phyloP scores from a whole-genome alignment of 1,140 invertebrate genomes.

The Whitmania pigra region DNA sequence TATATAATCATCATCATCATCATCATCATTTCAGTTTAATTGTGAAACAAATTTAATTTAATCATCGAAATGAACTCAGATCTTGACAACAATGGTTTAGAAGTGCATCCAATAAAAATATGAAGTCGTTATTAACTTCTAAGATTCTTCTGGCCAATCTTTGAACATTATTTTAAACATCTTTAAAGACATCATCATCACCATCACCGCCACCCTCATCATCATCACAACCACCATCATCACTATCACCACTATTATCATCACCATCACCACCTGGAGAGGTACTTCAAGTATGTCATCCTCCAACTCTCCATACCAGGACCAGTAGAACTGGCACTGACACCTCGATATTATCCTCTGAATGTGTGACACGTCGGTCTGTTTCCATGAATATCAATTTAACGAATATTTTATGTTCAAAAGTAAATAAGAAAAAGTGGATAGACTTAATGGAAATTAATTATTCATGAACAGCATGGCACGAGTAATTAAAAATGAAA shows the following conservation, averaged over 20 bases:
- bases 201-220: background rate
- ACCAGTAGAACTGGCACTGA: constrained; percentile 94
- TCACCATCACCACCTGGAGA: constrained; percentile 12
- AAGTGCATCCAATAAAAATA: too few species aligned
- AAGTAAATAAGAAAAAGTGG: background rate
- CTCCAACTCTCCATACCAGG: constrained; percentile 56
- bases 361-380: constrained; percentile 49
- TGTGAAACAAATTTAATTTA: too few species aligned
- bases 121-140: too few species aligned
- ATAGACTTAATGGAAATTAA: background rate
- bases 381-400: background rate
- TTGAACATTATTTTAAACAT: too few species aligned
- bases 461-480: background rate
- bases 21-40: too few species aligned
- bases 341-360: constrained; percentile 92
- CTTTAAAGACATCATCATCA: background rate
- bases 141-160: too few species aligned
- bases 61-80: background rate
- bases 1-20: too few species aligned
- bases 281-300: constrained; percentile 34
- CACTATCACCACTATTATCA: background rate
- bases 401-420: background rate
- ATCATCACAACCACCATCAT: background rate
- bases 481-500: background rate
- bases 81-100: too few species aligned